Conservation (phyloP, 2,888 invertebrate genomes). For the Oscheius sp. region DNA sequence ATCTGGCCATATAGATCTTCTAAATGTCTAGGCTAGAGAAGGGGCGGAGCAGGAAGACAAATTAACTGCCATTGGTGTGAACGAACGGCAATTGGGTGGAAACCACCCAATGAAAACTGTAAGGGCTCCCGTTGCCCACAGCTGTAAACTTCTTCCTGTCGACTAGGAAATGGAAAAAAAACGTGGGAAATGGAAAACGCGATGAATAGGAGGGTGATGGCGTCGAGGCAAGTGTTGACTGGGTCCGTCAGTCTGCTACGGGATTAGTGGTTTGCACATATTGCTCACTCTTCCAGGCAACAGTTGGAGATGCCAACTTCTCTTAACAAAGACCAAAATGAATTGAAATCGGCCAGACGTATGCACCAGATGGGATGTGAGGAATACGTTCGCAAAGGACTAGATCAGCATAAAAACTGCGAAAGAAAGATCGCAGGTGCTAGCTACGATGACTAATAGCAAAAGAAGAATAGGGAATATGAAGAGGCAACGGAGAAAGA, state of each 20-base stretch:
- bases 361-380: constrained; percentile 18
- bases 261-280: constrained; percentile 35
- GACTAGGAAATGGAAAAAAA: background rate
- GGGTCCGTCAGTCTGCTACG: constrained; percentile 31
- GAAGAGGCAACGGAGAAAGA: constrained; percentile 8
- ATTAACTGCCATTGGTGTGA: constrained; percentile 22
- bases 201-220: constrained; percentile 9
- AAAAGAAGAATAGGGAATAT: background rate
- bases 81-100: constrained; percentile 15
- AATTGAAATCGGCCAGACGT: constrained; percentile 15
- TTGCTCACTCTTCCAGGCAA: constrained; percentile 19
- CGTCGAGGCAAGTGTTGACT: constrained; percentile 26
- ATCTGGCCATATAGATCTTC: background rate
- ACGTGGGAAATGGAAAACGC: constrained; percentile 1
- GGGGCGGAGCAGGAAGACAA: background rate
- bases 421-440: constrained; percentile 6
- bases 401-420: background rate
- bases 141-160: background rate
- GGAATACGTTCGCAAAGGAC: constrained; percentile 5
- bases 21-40: constrained; percentile 7
- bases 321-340: constrained; percentile 2
- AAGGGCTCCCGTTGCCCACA: constrained; percentile 1
- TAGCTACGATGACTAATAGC: no score
- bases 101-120: constrained; percentile 22
- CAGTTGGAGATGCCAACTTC: background rate